Evolutionary conservation across 2,888 invertebrate species (phyloP), one percentile per base, ranked within the genome.

Genomic region (Beris morrisii): DNA sequence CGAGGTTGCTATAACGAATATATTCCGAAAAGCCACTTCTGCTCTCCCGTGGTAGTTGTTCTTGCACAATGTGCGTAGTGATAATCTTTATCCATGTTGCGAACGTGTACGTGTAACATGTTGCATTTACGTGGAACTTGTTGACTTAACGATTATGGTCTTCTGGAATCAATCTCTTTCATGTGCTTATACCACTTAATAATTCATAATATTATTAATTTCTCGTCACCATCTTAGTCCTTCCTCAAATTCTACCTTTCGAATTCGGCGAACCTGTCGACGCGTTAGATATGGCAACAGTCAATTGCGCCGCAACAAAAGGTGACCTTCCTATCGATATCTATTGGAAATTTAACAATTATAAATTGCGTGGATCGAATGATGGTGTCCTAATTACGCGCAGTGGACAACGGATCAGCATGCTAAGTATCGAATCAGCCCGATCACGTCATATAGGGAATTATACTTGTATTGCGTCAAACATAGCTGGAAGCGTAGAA

Each of bases 321-420:
- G 86, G 88, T 56, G 88, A 88, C 66, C 58, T 84, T 54, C 89
- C 89, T 4, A 78, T 89, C 69, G 83, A 83, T 68, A 85, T 89
- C 58, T 81, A 79, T 13, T 89, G 88, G 88, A 82, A 81, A 69
- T 81, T 84, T 70, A 82, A 83, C 71, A 77, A 77, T 52, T 74
- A 77, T 70, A 70, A 74, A 11, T 73, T 82, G 38, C 72, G 70
- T 67, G 77, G 73, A 43, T 73, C 72, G 67, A 76, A 77, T 53
- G 71, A 73, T 72, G 75, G 78, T 66, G 63, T 75, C 67, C 65
- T 74, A 67, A 70, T 77, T 65, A 68, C 74, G 59, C 69, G 76
- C 70, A 72, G 71, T 73, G 73, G 78, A 73, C 66, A 74, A 70
- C 69, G 82, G 70, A 81, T 83, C 70, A 84, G 83, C 74, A 81